Base-by-base conservation (phyloP, 2,888 invertebrate species). In the Schrankia costaestrigalis region DNA sequence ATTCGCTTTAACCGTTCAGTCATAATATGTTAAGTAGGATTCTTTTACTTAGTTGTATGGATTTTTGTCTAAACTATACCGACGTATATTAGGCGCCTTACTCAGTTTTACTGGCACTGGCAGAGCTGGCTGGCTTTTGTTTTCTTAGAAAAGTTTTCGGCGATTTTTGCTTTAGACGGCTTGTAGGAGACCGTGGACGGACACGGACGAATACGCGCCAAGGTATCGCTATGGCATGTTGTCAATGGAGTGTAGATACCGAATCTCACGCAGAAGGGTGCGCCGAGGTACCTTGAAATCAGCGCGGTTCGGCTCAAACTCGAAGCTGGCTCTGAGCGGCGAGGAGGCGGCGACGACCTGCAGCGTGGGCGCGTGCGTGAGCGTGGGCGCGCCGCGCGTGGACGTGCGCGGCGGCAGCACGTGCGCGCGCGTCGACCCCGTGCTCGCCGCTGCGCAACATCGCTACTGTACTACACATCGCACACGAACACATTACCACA, bases 251-350 rank as follows among this genome's bases (percentile, higher is more conserved):
- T 2, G 5, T 23, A 7, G 3, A 8, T 11, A 4, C 13, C 11
- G 12, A 5, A 11, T 10, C 11, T 2, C 5, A 9, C 13, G 13
- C 25, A 13, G 17, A 17, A 7, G 4, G 4, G 3, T 17, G 3
- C 17, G 3, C 7, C 3, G 17, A 17, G 17, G 7, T 51, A 81
- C 81, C 71, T 68, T 77, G 41, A 81, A 81, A 43, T 82, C 82
- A 0, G 79, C 63, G n/a, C 81, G 70, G 46, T 79, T 76, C 7
- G 81, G 81, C 36, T 82, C 82, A 34, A 74, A 81, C 31, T 78
- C 78, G 21, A 52, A 33, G 3, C 54, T 30, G 8, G 3, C 3
- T 8, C 15, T 14, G 4, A 4, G 17, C 11, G 14, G 2, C 8
- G 15, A 11, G 23, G 26, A 2, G 18, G 24, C n/a, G 4, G 3